A percentile compares a stretch with the other conserved stretches of the same genome.
Evolutionary conservation across 2,113 vertebrate species (phyloP).

Genomic region (Hydrochoerus hydrochaeris): DNA sequence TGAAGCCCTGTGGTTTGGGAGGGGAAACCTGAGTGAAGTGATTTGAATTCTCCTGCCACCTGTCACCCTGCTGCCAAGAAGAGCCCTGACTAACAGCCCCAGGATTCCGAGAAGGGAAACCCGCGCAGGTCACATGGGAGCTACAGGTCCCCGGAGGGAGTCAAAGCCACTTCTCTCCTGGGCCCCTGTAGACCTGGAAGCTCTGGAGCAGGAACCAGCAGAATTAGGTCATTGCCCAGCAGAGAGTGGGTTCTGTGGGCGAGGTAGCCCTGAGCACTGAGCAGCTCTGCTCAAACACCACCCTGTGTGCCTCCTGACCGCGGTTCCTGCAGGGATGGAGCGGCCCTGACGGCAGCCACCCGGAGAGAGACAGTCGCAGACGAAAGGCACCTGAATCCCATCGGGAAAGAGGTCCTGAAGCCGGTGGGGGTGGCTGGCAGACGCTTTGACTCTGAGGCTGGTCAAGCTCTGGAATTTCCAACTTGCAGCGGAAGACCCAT

Average conservation of each 20-base stretch:
- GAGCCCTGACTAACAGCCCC: background rate
- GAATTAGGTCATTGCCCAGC: background rate
- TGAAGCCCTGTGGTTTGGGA: too few species aligned
- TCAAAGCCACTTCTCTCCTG: background rate
- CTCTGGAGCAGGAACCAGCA: background rate
- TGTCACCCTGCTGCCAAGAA: background rate
- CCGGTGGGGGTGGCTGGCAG: background rate
- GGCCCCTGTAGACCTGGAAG: background rate
- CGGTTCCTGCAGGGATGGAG: background rate
- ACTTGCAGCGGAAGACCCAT: accelerated
- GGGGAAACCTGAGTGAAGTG: background rate
- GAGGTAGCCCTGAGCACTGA: background rate
- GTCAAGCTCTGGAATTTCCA: background rate
- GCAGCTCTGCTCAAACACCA: background rate
- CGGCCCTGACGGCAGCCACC: background rate
- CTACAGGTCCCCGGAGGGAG: background rate
- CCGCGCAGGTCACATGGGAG: too few species aligned
- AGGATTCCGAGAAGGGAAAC: background rate
- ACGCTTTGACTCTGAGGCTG: accelerated
- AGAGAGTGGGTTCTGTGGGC: background rate
- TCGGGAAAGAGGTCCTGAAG: background rate
- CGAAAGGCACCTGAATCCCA: background rate
- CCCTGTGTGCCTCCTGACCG: background rate
- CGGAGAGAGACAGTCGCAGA: background rate
- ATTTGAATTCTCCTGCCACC: background rate